Evolutionary conservation across 2,888 invertebrate species (phyloP).

Genomic region (Callyntrura sp.): DNA sequence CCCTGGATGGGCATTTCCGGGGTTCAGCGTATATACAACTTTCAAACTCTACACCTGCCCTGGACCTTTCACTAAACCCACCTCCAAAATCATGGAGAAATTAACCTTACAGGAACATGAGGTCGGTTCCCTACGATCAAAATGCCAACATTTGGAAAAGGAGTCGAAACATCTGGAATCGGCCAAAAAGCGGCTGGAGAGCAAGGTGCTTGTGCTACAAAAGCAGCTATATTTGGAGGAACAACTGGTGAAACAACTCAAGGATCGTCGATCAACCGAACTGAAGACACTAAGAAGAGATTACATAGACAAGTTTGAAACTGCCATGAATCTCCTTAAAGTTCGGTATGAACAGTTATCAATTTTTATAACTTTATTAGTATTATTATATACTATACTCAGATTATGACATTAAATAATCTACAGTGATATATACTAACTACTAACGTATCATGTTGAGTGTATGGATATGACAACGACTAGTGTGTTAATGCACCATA

Average conservation of each 20-base stretch:
- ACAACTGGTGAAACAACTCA: conserved; percentile 63
- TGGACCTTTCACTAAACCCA: too few relatives aligned
- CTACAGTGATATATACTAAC: too few relatives aligned
- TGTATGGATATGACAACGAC: too few relatives aligned
- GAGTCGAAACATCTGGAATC: conserved; percentile 73
- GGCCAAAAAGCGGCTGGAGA: conserved; percentile 76
- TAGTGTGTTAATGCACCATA: too few relatives aligned
- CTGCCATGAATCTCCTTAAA: conserved; percentile 77
- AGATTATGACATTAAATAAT: background rate
- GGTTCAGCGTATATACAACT: conserved; percentile 51
- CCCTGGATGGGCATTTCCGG: conserved; percentile 32
- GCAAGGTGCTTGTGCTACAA: conserved; percentile 69
- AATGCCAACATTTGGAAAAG: conserved; percentile 80
- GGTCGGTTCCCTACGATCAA: conserved; percentile 75
- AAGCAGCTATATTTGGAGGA: conserved; percentile 66
- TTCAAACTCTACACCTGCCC: background rate
- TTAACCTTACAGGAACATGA: conserved; percentile 72
- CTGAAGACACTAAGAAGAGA: conserved; percentile 66
- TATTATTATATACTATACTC: too few relatives aligned
- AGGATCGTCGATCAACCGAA: conserved; percentile 61
- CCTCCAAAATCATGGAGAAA: conserved; percentile 14
- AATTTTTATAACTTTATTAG: too few relatives aligned
- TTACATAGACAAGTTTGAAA: conserved; percentile 74
- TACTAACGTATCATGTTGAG: too few relatives aligned
- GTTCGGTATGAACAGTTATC: conserved; percentile 59